Conservation (phyloP, 2,797 vertebrate species). For the Staurois parvus region DNA sequence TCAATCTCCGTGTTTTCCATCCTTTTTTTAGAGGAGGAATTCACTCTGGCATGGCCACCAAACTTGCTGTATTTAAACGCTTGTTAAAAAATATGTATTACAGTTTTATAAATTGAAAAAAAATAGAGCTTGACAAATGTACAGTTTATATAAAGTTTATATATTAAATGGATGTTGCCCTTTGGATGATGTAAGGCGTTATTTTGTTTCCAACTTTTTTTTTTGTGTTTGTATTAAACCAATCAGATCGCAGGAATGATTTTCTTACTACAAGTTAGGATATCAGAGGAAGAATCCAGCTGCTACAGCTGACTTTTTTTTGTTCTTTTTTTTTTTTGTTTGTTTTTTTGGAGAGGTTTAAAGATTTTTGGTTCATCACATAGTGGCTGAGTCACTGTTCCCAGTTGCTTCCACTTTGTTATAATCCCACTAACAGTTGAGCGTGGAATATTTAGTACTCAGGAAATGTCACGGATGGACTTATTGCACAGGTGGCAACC, state of each 20-base stretch:
- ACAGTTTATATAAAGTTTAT: conserved; percentile 75
- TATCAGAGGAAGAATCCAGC: too few species aligned
- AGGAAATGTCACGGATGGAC: too few species aligned
- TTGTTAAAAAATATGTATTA: conserved; percentile 46
- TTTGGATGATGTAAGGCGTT: conserved; percentile 19
- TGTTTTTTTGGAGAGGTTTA: too few species aligned
- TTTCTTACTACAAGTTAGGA: not conserved
- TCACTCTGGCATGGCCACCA: not conserved
- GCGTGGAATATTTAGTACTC: too few species aligned
- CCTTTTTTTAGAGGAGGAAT: conserved; percentile 8
- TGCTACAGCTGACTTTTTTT: too few species aligned
- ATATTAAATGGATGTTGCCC: conserved; percentile 74
- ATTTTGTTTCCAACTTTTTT: not conserved
- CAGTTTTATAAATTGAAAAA: conserved; percentile 52
- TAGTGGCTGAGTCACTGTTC: too few species aligned
- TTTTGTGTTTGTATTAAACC: not conserved
- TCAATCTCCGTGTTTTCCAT: conserved; percentile 29
- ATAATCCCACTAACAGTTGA: too few species aligned
- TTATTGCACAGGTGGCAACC: too few species aligned
- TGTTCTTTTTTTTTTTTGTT: too few species aligned
- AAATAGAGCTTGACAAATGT: conserved; percentile 68
- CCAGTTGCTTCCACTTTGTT: too few species aligned
- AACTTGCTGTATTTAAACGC: conserved; percentile 47
- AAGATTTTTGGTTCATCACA: too few species aligned
- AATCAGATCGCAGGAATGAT: not conserved